Evolutionary conservation across 2,888 invertebrate species (phyloP).

Genomic region (Heliothis peltigera): DNA sequence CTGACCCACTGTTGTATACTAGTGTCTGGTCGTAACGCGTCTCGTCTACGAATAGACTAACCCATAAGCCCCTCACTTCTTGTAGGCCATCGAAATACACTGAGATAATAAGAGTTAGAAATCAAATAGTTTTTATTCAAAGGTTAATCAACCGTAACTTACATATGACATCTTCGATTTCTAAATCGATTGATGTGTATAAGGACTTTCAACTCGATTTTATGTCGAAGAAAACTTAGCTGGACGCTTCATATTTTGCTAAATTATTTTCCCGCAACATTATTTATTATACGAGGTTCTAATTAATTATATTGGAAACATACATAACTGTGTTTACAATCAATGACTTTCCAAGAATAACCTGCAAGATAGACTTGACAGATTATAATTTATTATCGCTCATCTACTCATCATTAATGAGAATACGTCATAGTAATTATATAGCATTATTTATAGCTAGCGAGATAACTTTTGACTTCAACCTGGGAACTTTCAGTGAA

Average conservation of each 20-base stretch:
- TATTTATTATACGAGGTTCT: neutral
- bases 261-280: constrained; percentile 1
- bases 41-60: constrained; percentile 38
- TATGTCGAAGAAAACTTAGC: neutral
- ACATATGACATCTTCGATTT: neutral
- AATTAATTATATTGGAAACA: constrained; percentile 22
- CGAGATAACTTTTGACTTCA: constrained; percentile 46
- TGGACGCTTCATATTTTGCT: neutral
- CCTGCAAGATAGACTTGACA: constrained; percentile 21
- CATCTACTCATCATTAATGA: constrained; percentile 19
- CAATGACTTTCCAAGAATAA: constrained; percentile 36
- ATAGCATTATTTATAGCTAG: constrained; percentile 31
- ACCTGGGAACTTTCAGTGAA: constrained; percentile 35
- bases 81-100: constrained; percentile 14
- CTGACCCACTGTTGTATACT: constrained; percentile 49
- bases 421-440: constrained; percentile 36
- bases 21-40: constrained; percentile 22
- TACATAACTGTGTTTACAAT: constrained; percentile 28
- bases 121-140: neutral
- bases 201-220: neutral
- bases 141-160: constrained; percentile 1
- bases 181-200: neutral
- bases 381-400: constrained; percentile 34
- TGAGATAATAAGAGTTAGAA: neutral
- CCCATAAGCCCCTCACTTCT: constrained; percentile 5